Base-by-base conservation (phyloP, 1,140 invertebrate species). In the Atta texana region DNA sequence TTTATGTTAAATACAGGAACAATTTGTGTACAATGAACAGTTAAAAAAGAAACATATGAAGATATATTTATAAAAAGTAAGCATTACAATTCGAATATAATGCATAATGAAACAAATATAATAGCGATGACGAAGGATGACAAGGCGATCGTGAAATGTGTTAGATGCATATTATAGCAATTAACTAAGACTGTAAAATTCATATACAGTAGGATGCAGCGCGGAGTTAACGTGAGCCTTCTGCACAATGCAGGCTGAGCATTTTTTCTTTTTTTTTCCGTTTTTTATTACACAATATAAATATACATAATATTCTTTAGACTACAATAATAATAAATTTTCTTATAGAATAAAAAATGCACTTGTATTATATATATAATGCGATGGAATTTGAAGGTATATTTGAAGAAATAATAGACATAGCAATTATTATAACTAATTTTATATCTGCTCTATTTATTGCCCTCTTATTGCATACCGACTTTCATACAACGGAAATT, bases 381-480 rank as follows among this genome's bases (percentile, higher is more conserved):
- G 66, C 44, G 84, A 18, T 76, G 72, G 3, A 80, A 77, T 34
- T 89, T 88, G 92, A 61, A 85, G 57, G 16, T 88, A 86, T 81
- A 63, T 86, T 85, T 85, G 64, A 91, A 89, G 81, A 64, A 87
- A 69, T 90, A 91, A 92, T 93, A 92, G 91, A 82, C 78, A 87
- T 31, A 92, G 88, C 93, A 91, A 90, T 91, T 92, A 88, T 94
- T 44, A 94, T 92, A 93, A 89, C 80, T 93, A 92, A 94, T 94
- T 94, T 94, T 94, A 81, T 94, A 94, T 94, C 90, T 91, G 90
- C 88, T 93, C 80, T 93, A 94, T 93, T 94, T 94, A 94, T 94
- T 94, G 85, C 90, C 90, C 92, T 91, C 61, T 92, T 53, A 85
- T 89, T 86, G 31, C 88, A 87, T 71, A 81, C 10, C 21, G 21